These are phyloP conservation scores for Zophobas morio DNA, from an alignment of 1,140 invertebrate genomes.

Conservation along the genomic window DNA sequence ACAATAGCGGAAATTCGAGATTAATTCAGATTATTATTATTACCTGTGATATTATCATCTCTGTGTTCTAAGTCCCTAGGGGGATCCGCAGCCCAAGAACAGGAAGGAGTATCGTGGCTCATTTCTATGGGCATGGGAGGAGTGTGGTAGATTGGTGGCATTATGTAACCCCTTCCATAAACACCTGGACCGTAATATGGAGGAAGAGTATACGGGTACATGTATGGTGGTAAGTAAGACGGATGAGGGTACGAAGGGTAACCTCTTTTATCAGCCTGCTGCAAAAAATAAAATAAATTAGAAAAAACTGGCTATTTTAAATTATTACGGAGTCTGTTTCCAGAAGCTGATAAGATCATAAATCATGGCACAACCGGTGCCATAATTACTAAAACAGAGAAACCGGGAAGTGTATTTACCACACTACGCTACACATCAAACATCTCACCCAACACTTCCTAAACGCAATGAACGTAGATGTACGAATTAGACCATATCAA, in stretches of 20 bases:
- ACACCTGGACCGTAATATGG: conserved; percentile 60
- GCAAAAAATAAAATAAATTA: conserved; percentile 38
- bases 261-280: conserved; percentile 64
- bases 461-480: conserved; percentile 14
- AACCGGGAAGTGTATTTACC: conserved; percentile 13
- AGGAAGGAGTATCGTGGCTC: conserved; percentile 58
- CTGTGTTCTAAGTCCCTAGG: conserved; percentile 56
- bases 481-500: conserved; percentile 16
- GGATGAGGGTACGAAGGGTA: conserved; percentile 57
- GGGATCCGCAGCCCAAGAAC: conserved; percentile 59
- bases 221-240: conserved; percentile 59
- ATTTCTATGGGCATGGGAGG: conserved; percentile 52
- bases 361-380: conserved; percentile 10
- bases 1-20: too few relatives aligned
- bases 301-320: background rate
- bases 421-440: conserved; percentile 15
- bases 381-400: conserved; percentile 3
- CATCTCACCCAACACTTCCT: conserved; percentile 4
- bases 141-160: conserved; percentile 59
- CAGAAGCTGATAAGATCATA: conserved; percentile 6
- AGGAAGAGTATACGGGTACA: conserved; percentile 62
- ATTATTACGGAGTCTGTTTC: background rate
- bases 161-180: conserved; percentile 59
- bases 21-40: background rate
- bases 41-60: conserved; percentile 63